Base-by-base conservation (phyloP, 2,888 invertebrate genomes). In the Chironomus riparius region DNA sequence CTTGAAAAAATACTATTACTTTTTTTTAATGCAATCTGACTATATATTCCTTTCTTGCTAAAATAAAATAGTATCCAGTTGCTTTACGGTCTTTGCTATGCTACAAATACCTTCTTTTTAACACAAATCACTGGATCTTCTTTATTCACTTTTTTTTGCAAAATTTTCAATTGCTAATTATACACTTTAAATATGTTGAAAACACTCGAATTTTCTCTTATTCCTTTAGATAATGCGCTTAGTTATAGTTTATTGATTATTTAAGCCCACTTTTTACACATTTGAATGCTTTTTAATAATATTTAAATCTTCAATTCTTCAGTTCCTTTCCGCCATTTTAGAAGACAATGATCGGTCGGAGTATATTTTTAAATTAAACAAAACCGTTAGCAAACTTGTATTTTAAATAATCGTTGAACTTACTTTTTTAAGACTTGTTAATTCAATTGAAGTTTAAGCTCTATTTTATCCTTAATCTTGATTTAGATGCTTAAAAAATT, bases 11-110 rank as follows among this genome's bases (percentile, higher is more conserved):
- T 18, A 56, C 18, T 56, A 56, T 18, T 56, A 56, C 56, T 56
- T 7, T 56, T n/a, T 56, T 56, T 15, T 2, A 56, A 18, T 56
- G 18, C 18, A 56, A 56, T 56, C 56, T 18, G 56, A 15, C 7
- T 56, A 18, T 7, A n/a, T n/a, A n/a, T n/a, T n/a, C n/a, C n/a
- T 56, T 3, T 47, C 47, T 4, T 21, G 65, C 73, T 73, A 73
- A 73, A 73, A 73, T 47, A 65, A 65, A 73, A 38, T n/a, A 15
- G 4, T n/a, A 73, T 73, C 62, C 73, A 68, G 38, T 38, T 38
- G n/a, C 28, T 68, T n/a, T 22, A 12, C 13, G 65, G 22, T 22
- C 3, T 3, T 21, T 65, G 65, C 65, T 65, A n/a, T 68, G 0
- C 15, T 68, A 15, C 38, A 68, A 47, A 68, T 68, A 38, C 68